Evolutionary conservation across 2,888 invertebrate species (phyloP).

Genomic region (Athalia circularis): DNA sequence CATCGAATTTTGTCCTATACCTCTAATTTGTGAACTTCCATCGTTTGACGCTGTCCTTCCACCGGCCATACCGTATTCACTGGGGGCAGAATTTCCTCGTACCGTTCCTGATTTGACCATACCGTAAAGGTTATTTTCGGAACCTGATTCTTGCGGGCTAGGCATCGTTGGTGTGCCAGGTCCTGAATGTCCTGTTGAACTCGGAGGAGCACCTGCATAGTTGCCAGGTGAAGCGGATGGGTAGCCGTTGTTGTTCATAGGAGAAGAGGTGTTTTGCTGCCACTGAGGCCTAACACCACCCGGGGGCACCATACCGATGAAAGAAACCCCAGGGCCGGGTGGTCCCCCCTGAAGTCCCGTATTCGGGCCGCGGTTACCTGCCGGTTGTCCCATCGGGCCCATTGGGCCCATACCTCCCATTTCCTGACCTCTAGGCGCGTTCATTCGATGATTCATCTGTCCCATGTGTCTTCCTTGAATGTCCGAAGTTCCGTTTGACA

Average conservation of each 20-base stretch:
- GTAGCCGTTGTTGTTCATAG: constrained; percentile 38
- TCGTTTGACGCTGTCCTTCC: constrained; percentile 1
- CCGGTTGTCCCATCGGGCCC: constrained; percentile 51
- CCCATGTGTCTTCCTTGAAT: constrained; percentile 26
- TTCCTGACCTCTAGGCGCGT: constrained; percentile 9
- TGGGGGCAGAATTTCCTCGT: constrained; percentile 10
- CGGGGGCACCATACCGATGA: constrained; percentile 37
- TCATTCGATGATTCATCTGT: constrained; percentile 40
- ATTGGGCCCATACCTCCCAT: constrained; percentile 32
- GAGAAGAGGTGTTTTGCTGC: constrained; percentile 38
- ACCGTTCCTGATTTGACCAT: constrained; percentile 20
- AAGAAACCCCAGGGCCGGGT: constrained; percentile 32
- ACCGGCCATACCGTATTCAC: background rate
- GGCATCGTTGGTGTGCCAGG: constrained; percentile 37
- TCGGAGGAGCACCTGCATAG: constrained; percentile 32
- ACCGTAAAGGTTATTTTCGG: constrained; percentile 37
- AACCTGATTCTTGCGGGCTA: constrained; percentile 25
- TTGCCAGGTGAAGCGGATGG: constrained; percentile 39
- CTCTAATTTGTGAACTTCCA: constrained; percentile 14
- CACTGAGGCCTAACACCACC: constrained; percentile 48
- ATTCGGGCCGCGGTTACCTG: constrained; percentile 55
- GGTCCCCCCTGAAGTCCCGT: background rate
- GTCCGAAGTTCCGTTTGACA: constrained; percentile 20
- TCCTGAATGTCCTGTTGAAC: constrained; percentile 31
- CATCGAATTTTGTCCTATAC: constrained; percentile 26